Base-by-base conservation (phyloP, 2,888 invertebrate species). In the Epinotia ramella region DNA sequence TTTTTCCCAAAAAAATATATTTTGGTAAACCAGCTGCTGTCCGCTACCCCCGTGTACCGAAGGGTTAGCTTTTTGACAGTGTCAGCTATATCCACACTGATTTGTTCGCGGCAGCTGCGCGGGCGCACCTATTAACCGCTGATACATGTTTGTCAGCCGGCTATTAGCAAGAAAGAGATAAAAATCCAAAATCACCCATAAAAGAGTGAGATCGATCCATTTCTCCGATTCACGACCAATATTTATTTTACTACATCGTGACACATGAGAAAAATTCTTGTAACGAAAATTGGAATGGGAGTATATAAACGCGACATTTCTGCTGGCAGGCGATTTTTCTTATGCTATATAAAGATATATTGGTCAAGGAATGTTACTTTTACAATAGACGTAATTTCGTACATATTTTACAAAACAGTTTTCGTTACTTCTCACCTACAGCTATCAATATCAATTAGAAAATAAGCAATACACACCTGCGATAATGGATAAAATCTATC, bases 61-160 rank as follows among this genome's bases (percentile, higher is more conserved):
- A 81, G 86, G 84, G 87, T 89, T 87, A 91, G 91, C 93, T 91
- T 93, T 93, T 92, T 93, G 94, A 94, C 94, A 93, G 90, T 91
- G 94, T 91, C 92, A 91, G 91, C 93, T 94, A 94, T 93, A 94
- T 93, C 90, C 88, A 91, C 94, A 89, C 94, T 94, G 94, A 94
- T 94, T 94, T 94, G 94, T 94, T 93, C 92, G 91, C 92, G 90
- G 91, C 94, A 94, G 94, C 94, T 94, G 94, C 93, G 91, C 82
- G 88, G 86, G 90, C 94, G 91, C 93, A 94, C 94, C 94, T 94
- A 94, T 94, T 94, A 94, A 94, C 93, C 94, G 92, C 93, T 94
- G 94, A 94, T 94, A 94, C 94, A 94, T 94, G 94, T 94, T 94
- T 93, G 94, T 94, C 94, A 93, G 93, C 89, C 93, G 93, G 94